phyloP scores from a whole-genome alignment of 2,888 invertebrate species.

The Lasioglossum vierecki region DNA sequence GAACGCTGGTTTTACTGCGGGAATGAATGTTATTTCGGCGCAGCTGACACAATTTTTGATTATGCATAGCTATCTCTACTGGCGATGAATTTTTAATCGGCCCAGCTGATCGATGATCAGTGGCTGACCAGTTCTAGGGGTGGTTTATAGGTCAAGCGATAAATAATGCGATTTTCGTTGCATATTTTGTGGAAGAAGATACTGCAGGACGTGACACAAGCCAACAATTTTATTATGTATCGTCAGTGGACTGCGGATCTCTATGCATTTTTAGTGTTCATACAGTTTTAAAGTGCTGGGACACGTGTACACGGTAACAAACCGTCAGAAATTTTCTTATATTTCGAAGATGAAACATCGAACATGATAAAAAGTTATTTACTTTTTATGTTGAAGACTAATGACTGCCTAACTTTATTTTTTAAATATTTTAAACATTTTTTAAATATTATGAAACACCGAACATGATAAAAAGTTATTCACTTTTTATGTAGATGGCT shows the following conservation, averaged over 20 bases:
- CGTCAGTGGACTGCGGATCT: neutral
- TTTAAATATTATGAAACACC: too few relatives aligned
- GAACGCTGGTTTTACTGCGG: neutral
- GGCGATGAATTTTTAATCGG: neutral
- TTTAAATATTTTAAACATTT: neutral
- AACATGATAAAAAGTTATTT: too few relatives aligned
- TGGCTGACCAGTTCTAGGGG: neutral
- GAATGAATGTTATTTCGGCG: too few relatives aligned
- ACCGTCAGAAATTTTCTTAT: neutral
- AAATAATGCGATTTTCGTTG: neutral
- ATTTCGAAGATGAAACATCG: too few relatives aligned
- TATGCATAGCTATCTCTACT: neutral
- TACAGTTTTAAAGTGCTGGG: neutral
- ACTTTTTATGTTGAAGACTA: too few relatives aligned
- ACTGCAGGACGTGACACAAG: neutral
- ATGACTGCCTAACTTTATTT: too few relatives aligned
- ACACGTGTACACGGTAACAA: neutral
- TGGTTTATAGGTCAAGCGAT: neutral
- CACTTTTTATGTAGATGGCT: too few relatives aligned
- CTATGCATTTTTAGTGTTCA: neutral
- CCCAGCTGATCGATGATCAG: neutral
- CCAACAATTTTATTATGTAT: neutral
- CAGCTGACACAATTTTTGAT: neutral
- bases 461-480: too few relatives aligned
- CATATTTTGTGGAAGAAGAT: neutral